A percentile compares a stretch with the other conserved stretches of the same genome.
phyloP scores from a whole-genome alignment of 1,140 invertebrate species.

The Pissodes strobi region DNA sequence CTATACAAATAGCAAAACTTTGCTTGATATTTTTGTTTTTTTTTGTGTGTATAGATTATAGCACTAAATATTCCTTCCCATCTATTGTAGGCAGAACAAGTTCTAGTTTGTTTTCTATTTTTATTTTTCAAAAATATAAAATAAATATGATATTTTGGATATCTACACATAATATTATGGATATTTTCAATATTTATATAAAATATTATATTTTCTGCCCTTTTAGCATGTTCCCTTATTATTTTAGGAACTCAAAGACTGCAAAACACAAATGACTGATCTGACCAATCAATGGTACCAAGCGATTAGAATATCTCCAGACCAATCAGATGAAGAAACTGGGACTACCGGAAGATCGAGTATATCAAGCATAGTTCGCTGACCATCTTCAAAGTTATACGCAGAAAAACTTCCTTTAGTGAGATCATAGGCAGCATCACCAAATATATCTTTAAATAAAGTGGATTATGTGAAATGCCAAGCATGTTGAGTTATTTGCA shows the following conservation, averaged over 20 bases:
- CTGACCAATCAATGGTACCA: constrained; percentile 97
- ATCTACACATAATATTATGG: neutral
- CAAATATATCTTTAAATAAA: no score
- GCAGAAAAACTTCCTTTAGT: constrained; percentile 8
- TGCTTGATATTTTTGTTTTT: no score
- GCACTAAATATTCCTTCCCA: no score
- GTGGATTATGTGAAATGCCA: no score
- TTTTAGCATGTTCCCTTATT: constrained; percentile 32
- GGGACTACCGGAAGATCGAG: constrained; percentile 49
- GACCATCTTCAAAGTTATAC: constrained; percentile 33
- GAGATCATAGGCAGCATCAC: neutral
- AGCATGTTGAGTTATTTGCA: no score
- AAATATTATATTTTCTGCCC: neutral
- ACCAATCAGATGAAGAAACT: constrained; percentile 69
- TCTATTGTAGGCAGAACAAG: no score
- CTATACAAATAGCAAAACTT: no score
- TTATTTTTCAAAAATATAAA: no score
- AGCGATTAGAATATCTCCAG: constrained; percentile 81
- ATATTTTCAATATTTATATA: neutral
- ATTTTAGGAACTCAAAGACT: constrained; percentile 87
- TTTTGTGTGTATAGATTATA: no score
- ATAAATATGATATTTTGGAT: no score
- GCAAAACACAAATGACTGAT: constrained; percentile 94
- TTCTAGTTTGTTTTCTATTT: no score
- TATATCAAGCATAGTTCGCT: constrained; percentile 55